Percentiles rank a stretch among this genome's conserved stretches.
Evolutionary conservation across 2,888 invertebrate genomes (phyloP).

Genomic region (Drosophila pegasa): DNA sequence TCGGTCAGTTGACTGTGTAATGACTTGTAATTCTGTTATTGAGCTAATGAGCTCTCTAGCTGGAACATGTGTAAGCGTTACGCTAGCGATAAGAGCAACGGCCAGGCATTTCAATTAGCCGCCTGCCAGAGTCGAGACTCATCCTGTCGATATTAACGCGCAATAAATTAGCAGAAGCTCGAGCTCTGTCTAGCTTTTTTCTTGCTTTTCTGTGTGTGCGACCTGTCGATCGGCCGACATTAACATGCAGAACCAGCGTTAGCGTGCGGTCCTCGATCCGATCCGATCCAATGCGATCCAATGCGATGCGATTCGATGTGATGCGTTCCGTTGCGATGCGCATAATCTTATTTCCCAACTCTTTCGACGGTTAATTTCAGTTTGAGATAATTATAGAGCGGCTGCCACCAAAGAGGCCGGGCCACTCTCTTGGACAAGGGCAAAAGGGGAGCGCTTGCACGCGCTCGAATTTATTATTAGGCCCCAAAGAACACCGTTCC

Average conservation of each 20-base stretch:
- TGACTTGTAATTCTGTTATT: conserved; percentile 83
- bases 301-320: conserved; percentile 29
- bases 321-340: conserved; percentile 58
- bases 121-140: conserved; percentile 38
- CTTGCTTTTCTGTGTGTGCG: neutral
- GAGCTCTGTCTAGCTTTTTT: conserved; percentile 17
- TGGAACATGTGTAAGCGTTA: conserved; percentile 66
- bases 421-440: conserved; percentile 7
- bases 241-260: conserved; percentile 63
- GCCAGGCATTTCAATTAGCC: conserved; percentile 69
- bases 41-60: conserved; percentile 74
- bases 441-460: conserved; percentile 70
- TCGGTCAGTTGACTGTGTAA: conserved; percentile 62
- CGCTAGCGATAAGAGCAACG: conserved; percentile 67
- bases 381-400: conserved; percentile 84
- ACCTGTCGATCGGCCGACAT: conserved; percentile 39
- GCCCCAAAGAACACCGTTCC: conserved; percentile 20
- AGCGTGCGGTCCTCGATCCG: conserved; percentile 33
- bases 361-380: conserved; percentile 83
- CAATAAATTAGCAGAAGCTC: conserved; percentile 80
- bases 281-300: conserved; percentile 17
- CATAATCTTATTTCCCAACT: conserved; percentile 73
- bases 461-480: conserved; percentile 83
- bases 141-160: conserved; percentile 81
- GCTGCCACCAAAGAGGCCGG: conserved; percentile 68